Base-by-base conservation (phyloP, 2,888 invertebrate genomes). In the Drosophila flavopinicola region DNA sequence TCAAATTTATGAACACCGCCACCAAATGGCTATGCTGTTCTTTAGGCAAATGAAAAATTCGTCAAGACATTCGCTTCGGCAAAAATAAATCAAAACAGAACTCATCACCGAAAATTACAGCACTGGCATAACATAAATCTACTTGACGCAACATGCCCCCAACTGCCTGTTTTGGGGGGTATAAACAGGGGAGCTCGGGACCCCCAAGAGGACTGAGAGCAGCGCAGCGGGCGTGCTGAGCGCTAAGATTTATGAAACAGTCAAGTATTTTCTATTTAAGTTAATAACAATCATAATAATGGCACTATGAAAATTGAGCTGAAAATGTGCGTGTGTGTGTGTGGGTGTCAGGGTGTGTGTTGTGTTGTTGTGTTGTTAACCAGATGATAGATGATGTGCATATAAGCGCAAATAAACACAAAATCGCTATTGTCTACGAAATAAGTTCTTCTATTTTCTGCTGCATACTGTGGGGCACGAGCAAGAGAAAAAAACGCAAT, bases 231-330 rank as follows among this genome's bases (percentile, higher is more conserved):
- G 75, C 47, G 63, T 53, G 63, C 54, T 52, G 51, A 64, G 54
- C 49, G 68, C 37, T 30, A 78, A 82, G 87, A 87, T 85, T 88
- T 88, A 87, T 87, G 86, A 78, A 79, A 79, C 72, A 85, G 80
- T 80, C 79, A 78, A 87, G 83, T 84, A 82, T 87, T 87, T 87
- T 85, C 85, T 88, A 87, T 87, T 87, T 87, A 88, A 87, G 87
- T 87, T 87, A 88, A 87, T 87, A 87, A 88, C 84, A 87, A 88
- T 87, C 88, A 85, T 84, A 87, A 88, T 87, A 87, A 88, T 85
- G 88, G 85, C 79, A 87, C 79, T 85, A 85, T 75, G 79, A 87
- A 75, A 83, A 88, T 87, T 82, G 87, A 84, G 87, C 74, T 70
- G 73, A 32, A 67, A 64, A 24, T 15, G 33, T 10, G 29, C 30